Evolutionary conservation across 2,888 invertebrate species (phyloP).

Genomic region (Andrena bucephala): DNA sequence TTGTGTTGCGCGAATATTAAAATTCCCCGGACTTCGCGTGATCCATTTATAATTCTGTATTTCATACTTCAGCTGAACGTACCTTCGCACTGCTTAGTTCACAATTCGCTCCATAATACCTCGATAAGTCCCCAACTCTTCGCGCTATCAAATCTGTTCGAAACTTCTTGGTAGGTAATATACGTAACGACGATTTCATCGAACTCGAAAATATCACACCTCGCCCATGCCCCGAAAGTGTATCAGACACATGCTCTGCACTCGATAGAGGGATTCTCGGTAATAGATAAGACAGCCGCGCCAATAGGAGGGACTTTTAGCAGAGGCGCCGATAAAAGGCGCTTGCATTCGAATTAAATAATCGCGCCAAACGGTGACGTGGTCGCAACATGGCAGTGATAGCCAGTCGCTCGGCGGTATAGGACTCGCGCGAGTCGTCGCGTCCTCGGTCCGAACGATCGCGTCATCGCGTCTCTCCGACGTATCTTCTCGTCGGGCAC

Average conservation of each 20-base stretch:
- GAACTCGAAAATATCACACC: neutral
- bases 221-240: neutral
- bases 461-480: conserved; percentile 12
- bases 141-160: neutral
- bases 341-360: conserved; percentile 53
- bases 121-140: too few relatives aligned
- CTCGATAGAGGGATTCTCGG: neutral
- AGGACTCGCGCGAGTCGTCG: conserved; percentile 42
- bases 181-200: neutral
- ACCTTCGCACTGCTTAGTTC: neutral
- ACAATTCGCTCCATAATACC: too few relatives aligned
- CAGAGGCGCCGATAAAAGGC: neutral
- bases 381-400: conserved; percentile 61
- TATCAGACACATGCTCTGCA: neutral
- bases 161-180: neutral
- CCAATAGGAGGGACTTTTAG: neutral
- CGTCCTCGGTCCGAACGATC: conserved; percentile 1
- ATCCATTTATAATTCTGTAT: neutral
- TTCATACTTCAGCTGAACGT: neutral
- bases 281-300: conserved; percentile 17
- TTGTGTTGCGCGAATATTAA: conserved; percentile 18
- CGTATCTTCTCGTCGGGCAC: neutral
- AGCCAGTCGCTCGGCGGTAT: conserved; percentile 42
- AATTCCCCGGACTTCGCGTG: neutral
- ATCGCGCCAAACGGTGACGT: conserved; percentile 66